Conservation (phyloP, 2,888 invertebrate species). For the Eristalis tenax region DNA sequence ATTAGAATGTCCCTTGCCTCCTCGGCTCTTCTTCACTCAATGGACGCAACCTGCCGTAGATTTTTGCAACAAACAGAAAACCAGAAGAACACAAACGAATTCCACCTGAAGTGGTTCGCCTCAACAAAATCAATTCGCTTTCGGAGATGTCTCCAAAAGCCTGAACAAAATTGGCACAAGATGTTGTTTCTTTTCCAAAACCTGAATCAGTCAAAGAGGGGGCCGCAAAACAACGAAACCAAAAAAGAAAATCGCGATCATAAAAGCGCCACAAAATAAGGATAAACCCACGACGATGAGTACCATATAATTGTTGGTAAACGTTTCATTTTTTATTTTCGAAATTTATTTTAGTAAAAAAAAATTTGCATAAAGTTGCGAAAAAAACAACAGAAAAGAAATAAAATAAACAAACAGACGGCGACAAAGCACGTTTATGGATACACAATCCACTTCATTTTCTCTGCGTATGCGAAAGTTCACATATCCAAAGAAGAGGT, state of each 20-base stretch:
- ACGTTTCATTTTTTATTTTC: neutral
- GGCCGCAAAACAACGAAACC: too few species aligned
- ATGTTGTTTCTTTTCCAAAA: neutral
- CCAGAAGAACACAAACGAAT: neutral
- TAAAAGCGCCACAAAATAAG: neutral
- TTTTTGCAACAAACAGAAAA: neutral
- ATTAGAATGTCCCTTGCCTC: constrained; percentile 12
- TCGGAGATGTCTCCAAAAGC: neutral
- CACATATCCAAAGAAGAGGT: neutral
- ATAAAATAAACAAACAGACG: neutral
- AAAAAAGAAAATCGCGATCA: neutral
- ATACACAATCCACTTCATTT: neutral
- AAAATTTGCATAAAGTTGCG: constrained; percentile 16
- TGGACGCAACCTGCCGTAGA: constrained; percentile 3
- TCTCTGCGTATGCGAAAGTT: constrained; percentile 11
- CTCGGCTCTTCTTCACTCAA: neutral
- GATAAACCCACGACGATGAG: neutral
- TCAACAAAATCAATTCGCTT: neutral
- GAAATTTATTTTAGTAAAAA: constrained; percentile 6
- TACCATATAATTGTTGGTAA: neutral
- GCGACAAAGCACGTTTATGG: neutral
- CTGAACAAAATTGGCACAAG: neutral
- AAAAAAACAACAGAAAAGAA: neutral
- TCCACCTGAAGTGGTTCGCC: neutral
- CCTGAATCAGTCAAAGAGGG: too few species aligned